phyloP scores from a whole-genome alignment of 2,113 vertebrate genomes.

The Rhinogobius similis region DNA sequence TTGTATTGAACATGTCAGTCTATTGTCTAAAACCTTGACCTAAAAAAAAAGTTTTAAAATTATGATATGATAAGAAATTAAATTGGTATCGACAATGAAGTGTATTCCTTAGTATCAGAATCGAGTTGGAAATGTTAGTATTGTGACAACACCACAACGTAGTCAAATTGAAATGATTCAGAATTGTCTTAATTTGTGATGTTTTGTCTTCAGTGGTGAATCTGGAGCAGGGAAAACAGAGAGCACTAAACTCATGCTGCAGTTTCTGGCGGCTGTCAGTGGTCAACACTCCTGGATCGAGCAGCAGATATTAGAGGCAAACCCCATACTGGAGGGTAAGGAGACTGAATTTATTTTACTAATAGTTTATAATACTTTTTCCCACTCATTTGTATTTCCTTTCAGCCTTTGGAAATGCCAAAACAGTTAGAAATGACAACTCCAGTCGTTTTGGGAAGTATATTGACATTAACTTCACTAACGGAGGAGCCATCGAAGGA shows the following conservation, averaged over 20 bases:
- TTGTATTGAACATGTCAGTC: too few relatives aligned
- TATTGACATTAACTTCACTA: constrained; percentile 88
- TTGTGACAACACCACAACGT: too few relatives aligned
- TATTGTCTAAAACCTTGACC: too few relatives aligned
- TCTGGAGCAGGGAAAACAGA: constrained; percentile 97
- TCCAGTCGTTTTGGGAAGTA: constrained; percentile 99
- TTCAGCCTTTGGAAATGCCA: constrained; percentile 95
- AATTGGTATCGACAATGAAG: too few relatives aligned
- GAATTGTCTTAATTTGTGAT: neutral
- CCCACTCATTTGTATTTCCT: neutral
- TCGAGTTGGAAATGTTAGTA: too few relatives aligned
- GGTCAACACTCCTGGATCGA: constrained; percentile 96
- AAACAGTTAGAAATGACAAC: constrained; percentile 94
- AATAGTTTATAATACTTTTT: too few relatives aligned
- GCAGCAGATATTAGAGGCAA: constrained; percentile 95
- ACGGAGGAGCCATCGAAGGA: constrained; percentile 86
- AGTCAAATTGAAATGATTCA: too few relatives aligned
- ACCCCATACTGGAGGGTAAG: constrained; percentile 89
- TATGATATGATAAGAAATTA: too few relatives aligned
- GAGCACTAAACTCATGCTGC: constrained; percentile 93
- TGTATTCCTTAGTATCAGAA: too few relatives aligned
- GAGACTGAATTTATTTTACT: too few relatives aligned
- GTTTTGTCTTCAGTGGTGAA: constrained; percentile 83
- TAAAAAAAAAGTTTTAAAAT: too few relatives aligned
- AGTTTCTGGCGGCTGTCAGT: constrained; percentile 92